Conservation (phyloP, 2,888 invertebrate genomes). For the Drosophila pegasa region DNA sequence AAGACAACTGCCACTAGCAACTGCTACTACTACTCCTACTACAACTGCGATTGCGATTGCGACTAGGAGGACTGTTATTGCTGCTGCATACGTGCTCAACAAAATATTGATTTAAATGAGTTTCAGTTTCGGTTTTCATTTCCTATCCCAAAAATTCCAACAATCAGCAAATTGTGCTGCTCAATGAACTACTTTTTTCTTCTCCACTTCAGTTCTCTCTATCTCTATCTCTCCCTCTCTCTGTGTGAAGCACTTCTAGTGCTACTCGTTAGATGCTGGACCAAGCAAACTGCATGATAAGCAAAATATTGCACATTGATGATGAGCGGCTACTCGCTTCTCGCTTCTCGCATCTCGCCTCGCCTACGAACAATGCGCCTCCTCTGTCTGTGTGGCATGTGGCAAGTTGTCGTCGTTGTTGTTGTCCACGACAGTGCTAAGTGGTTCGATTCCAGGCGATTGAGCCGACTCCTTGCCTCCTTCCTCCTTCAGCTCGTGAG, state of each 20-base stretch:
- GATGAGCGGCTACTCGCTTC: slow-evolving; percentile 58
- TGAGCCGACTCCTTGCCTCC: neutral
- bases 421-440: slow-evolving; percentile 1
- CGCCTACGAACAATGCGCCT: slow-evolving; percentile 28
- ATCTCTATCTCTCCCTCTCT: neutral
- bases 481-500: slow-evolving; percentile 2
- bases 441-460: slow-evolving; percentile 12
- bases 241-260: slow-evolving; percentile 53
- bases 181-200: slow-evolving; percentile 76
- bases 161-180: slow-evolving; percentile 80
- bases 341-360: slow-evolving; percentile 6
- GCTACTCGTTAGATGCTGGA: slow-evolving; percentile 67
- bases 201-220: slow-evolving; percentile 17
- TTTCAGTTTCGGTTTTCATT: slow-evolving; percentile 81
- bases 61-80: slow-evolving; percentile 18
- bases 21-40: slow-evolving; percentile 18
- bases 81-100: slow-evolving; percentile 75
- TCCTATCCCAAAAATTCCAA: slow-evolving; percentile 77
- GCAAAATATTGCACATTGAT: slow-evolving; percentile 79
- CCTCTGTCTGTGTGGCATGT: neutral
- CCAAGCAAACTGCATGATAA: slow-evolving; percentile 73
- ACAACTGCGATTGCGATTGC: slow-evolving; percentile 20
- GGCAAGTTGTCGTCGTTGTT: neutral
- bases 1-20: slow-evolving; percentile 9
- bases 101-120: slow-evolving; percentile 82